phyloP scores from a whole-genome alignment of 2,888 invertebrate genomes.

The Amblyjoppa fuscipennis region DNA sequence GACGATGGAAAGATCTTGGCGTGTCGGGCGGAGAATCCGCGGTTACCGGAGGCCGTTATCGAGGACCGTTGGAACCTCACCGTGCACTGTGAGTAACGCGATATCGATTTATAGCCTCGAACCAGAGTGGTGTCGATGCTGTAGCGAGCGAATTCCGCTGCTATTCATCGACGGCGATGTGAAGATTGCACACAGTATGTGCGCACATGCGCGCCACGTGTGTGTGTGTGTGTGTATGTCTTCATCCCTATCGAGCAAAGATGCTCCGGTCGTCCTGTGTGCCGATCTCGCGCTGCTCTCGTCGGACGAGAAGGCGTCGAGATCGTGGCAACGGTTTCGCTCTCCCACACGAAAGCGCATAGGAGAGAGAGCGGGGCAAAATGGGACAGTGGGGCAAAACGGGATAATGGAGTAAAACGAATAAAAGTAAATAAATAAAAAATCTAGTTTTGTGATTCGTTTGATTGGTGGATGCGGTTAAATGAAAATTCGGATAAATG shows the following conservation, averaged over 20 bases:
- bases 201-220: not conserved
- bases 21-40: conserved; percentile 95
- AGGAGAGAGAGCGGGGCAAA: too few species aligned
- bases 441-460: too few species aligned
- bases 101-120: conserved; percentile 55
- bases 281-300: not conserved
- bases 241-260: not conserved
- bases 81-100: conserved; percentile 93
- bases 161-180: conserved; percentile 26
- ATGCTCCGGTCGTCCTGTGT: not conserved
- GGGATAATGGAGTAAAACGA: too few species aligned
- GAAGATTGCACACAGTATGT: not conserved
- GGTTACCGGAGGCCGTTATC: conserved; percentile 92
- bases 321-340: conserved; percentile 3
- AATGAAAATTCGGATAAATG: too few species aligned
- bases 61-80: conserved; percentile 95
- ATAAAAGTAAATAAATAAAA: too few species aligned
- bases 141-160: conserved; percentile 7
- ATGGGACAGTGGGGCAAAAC: too few species aligned
- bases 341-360: not conserved
- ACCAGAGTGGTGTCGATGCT: conserved; percentile 12
- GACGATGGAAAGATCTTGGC: conserved; percentile 96
- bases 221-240: not conserved
- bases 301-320: not conserved
- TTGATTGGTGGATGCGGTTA: too few species aligned